Evolutionary conservation across 30 jellyfish, hydroid and myxozoan genomes (phyloP), one percentile per base, ranked within the genome.

Genomic region (Aurelia sp.): DNA sequence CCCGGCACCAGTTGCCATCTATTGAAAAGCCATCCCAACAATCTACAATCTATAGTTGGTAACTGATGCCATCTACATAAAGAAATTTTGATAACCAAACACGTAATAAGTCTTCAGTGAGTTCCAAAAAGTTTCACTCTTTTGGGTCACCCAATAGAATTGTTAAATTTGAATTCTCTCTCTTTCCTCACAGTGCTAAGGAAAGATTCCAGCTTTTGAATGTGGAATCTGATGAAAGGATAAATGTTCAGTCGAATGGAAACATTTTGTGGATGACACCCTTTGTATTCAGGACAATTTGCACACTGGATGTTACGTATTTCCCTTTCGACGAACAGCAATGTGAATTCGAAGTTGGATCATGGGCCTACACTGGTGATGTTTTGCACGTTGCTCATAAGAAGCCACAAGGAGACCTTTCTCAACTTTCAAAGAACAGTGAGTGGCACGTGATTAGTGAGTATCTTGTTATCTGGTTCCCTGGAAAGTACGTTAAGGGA

Each of bases 351-450:
- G 91, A 82, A 35, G 55, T 82, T 3, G 91, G 91, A 55, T 82
- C 91, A 0, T 82, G 91, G 91, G 91, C 91, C 81, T 82, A 82
- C 85, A 53, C 86, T 18, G 91, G 91, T 20, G 91, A 74, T 51
- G 62, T 20, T 63, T 51, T 82, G 7, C 70, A 70, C 53, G 73
- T 71, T 53, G 57, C 74, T n/a, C 41, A 69, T 71, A 69, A 66
- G 77, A 57, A 33, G 20, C 6, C 52, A 23, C 69, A 37, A 4
- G 85, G 79, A 19, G 76, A 69, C 58, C 78, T 82, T 15, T 40
- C 69, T 2, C 79, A 66, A 17, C 61, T 52, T 37, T 66, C 85
- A 1, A 70, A 66, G 40, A 82, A 82, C 50, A 74, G 79, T 19
- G 91, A 71, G 18, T 82, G 91, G 91, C 57, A 66, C 4, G 78